Evolutionary conservation across 1,140 invertebrate genomes (phyloP).

Genomic region (Wiebesia pumilae): DNA sequence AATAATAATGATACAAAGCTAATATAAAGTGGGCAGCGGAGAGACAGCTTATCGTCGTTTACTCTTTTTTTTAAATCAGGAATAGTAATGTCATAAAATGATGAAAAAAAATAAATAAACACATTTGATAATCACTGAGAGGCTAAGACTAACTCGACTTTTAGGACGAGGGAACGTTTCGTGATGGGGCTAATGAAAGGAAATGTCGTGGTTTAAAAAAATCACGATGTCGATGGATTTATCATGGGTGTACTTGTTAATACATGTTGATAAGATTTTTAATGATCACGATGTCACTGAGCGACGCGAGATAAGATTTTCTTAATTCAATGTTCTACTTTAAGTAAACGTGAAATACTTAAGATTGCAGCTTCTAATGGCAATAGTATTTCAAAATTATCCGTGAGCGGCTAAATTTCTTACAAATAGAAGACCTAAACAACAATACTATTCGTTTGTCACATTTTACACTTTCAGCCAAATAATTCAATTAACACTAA

Average conservation of each 20-base stretch:
- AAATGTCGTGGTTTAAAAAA: constrained; percentile 13
- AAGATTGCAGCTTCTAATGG: background rate
- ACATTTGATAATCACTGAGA: constrained; percentile 77
- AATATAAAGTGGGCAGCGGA: constrained; percentile 67
- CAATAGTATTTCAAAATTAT: background rate
- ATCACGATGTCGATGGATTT: background rate
- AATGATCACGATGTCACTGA: constrained; percentile 22
- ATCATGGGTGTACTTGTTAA: constrained; percentile 21
- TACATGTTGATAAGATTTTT: constrained; percentile 29
- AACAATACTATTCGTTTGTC: background rate
- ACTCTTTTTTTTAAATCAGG: constrained; percentile 39
- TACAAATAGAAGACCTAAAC: background rate
- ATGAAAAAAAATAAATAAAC: constrained; percentile 64
- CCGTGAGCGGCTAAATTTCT: background rate
- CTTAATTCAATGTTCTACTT: constrained; percentile 30
- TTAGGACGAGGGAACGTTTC: constrained; percentile 54
- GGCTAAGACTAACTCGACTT: constrained; percentile 76
- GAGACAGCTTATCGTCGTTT: constrained; percentile 67
- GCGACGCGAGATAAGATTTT: constrained; percentile 33
- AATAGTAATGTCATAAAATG: constrained; percentile 56
- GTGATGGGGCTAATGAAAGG: constrained; percentile 26
- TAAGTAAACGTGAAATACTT: background rate
- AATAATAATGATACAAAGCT: constrained; percentile 51
- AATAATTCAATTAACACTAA: background rate
- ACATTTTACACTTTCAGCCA: background rate